Evolutionary conservation across 2,797 vertebrate species (phyloP), one percentile per base, ranked within the genome.

Genomic region (Hapalemur alaotrensis): DNA sequence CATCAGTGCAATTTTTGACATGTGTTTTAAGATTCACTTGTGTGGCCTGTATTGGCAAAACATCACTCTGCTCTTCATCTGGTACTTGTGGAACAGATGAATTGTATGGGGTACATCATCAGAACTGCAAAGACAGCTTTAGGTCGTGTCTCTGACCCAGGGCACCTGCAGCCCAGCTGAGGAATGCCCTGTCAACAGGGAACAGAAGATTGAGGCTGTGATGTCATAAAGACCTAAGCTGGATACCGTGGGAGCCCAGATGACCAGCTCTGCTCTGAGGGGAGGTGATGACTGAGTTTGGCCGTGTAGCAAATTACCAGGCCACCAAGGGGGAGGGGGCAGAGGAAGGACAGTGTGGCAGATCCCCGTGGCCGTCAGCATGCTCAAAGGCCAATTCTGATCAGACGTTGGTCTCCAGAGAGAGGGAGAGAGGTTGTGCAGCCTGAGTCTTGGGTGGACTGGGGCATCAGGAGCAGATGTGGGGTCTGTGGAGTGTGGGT

Each of bases 51-150:
- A 25, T 38, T 30, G 10, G 35, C 32, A 28, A 82, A 25, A 48
- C 23, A 52, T 57, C 35, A 35, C 13, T 38, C 80, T 85, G 18
- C 23, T 89, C 25, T 9, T 76, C 73, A 30, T 81, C 59, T 76
- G 41, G 43, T 32, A 22, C 15, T 57, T 2, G 3, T 22, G 54
- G n/a, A 86, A 59, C 10, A 23, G 0, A 28, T 79, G 23, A 23
- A 46, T 48, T 30, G 35, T 14, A 25, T 12, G 32, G 30, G 12
- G 8, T 1, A 2, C 5, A 0, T 48, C 2, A 4, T 46, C 22
- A 69, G 79, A 70, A 63, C 5, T 54, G 10, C 48, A 52, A 41
- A 28, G 17, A 11, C 25, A 4, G 25, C 22, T 38, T 22, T 22
- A 52, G n/a, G 15, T 9, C 4, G 10, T 85, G 48, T n/a, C 23